These are phyloP conservation scores for Aplidium turbinatum DNA, from an alignment of 23 tunicate genomes.

Conservation along the genomic window DNA sequence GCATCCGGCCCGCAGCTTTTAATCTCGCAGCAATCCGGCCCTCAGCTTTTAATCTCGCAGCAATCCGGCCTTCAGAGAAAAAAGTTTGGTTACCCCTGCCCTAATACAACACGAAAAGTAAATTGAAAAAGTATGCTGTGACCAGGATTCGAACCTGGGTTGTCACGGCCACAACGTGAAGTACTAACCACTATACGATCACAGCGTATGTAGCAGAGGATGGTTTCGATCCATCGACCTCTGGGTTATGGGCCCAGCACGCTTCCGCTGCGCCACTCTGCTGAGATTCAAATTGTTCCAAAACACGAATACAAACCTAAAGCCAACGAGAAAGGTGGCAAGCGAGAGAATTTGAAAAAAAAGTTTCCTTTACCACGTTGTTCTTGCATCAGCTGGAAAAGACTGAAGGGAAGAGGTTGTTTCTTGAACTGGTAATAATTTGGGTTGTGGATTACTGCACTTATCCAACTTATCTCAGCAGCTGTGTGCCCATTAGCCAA, in stretches of 20 bases:
- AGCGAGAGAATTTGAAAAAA: neutral
- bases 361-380: too few species aligned
- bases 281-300: slow-evolving; percentile 9
- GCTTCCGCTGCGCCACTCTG: slow-evolving; percentile 43
- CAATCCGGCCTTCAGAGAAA: too few species aligned
- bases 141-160: slow-evolving; percentile 3
- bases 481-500: too few species aligned
- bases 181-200: slow-evolving; percentile 30
- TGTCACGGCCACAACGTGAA: too few species aligned
- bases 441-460: too few species aligned
- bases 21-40: too few species aligned
- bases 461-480: too few species aligned
- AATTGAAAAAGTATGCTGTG: neutral
- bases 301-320: neutral
- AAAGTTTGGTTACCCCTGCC: too few species aligned
- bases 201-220: slow-evolving; percentile 49
- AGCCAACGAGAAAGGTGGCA: neutral
- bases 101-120: neutral
- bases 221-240: slow-evolving; percentile 42
- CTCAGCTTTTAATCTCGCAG: too few species aligned
- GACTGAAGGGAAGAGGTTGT: neutral
- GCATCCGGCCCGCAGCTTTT: too few species aligned
- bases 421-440: neutral
- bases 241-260: too few species aligned
- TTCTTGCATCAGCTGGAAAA: neutral